A percentile compares a stretch with the other conserved stretches of the same genome.
Conservation (phyloP, 1,140 invertebrate species). For the Apocrypta bakeri region DNA sequence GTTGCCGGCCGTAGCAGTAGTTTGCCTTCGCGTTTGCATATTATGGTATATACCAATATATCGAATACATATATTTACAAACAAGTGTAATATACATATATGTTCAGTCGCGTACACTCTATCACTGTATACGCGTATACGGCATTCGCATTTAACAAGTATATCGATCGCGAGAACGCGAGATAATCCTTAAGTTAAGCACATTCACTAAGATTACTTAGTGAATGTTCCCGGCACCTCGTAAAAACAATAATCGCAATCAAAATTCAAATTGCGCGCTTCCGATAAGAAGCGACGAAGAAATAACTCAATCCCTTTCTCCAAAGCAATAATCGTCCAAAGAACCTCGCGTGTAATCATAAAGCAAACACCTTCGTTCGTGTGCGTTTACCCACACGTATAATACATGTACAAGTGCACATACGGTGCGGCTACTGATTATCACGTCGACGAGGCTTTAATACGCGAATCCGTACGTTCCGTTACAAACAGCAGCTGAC, state of each 20-base stretch:
- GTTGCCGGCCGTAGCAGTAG: background rate
- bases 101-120: too few species aligned
- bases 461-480: background rate
- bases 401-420: background rate
- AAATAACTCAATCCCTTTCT: background rate
- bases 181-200: constrained; percentile 1
- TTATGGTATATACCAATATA: too few species aligned
- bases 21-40: background rate
- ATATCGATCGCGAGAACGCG: background rate
- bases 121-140: background rate
- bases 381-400: too few species aligned
- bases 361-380: background rate
- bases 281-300: background rate
- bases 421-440: constrained; percentile 1
- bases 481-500: constrained; percentile 19
- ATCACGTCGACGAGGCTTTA: constrained; percentile 9
- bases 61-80: too few species aligned
- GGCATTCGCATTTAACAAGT: constrained; percentile 4
- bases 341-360: background rate
- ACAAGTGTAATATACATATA: too few species aligned
- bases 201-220: background rate
- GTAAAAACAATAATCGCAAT: background rate
- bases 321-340: background rate
- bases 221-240: too few species aligned
- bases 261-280: constrained; percentile 7